These are phyloP conservation scores for Motacilla tschutschensis DNA, from an alignment of 2,113 vertebrate species.

Conservation along the genomic window DNA sequence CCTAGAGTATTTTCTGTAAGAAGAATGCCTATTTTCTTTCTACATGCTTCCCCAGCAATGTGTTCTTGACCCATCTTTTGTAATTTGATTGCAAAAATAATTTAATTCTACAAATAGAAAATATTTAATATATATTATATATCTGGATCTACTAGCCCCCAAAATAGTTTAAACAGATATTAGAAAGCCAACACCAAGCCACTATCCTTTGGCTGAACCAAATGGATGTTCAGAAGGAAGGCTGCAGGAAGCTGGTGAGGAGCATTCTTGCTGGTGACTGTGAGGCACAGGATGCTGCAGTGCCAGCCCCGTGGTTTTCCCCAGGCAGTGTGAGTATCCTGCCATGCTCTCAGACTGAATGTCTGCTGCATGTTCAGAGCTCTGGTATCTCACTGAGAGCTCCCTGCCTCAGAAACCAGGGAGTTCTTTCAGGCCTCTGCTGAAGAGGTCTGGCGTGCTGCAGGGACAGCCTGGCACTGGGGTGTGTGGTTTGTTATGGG, in stretches of 20 bases:
- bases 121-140: background rate
- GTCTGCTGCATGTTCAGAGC: background rate
- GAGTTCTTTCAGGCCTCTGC: background rate
- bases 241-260: background rate
- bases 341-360: background rate
- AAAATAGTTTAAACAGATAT: background rate
- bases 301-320: background rate
- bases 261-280: background rate
- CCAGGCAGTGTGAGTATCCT: background rate
- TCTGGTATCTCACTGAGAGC: background rate
- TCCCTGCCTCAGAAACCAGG: background rate
- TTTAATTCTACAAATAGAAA: background rate
- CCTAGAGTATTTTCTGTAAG: background rate
- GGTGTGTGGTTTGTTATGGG: background rate
- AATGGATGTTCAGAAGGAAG: background rate
- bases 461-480: background rate
- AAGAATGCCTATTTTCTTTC: background rate
- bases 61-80: background rate
- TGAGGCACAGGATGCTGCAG: background rate
- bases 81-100: background rate
- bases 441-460: background rate
- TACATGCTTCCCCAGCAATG: background rate
- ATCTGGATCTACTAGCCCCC: background rate
- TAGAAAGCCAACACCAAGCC: background rate
- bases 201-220: background rate